Evolutionary conservation across 2,113 vertebrate genomes (phyloP).

Genomic region (Neogale vison): DNA sequence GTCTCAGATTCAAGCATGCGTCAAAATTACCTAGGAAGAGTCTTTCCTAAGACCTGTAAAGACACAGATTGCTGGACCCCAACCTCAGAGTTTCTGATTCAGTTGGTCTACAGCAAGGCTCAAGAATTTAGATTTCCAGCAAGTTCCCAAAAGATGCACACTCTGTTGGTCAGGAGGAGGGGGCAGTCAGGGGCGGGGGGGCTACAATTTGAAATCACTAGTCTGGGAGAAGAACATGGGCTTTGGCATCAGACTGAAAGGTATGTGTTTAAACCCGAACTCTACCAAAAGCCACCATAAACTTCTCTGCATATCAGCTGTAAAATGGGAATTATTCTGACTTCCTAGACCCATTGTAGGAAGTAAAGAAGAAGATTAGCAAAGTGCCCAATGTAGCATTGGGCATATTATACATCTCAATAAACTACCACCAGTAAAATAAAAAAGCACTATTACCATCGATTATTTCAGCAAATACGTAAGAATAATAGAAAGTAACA

Average conservation of each 20-base stretch:
- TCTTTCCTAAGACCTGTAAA: not conserved
- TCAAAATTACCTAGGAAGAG: not conserved
- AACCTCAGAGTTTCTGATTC: not conserved
- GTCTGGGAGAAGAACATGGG: not conserved
- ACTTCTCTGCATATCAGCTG: not conserved
- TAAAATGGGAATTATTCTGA: not conserved
- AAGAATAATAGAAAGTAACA: slow-evolving; percentile 15
- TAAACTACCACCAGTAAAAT: not conserved
- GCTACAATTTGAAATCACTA: not conserved
- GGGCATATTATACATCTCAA: not conserved
- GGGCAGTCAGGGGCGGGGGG: not conserved
- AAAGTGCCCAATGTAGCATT: not conserved
- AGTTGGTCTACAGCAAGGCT: not conserved
- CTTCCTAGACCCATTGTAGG: not conserved
- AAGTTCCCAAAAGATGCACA: not conserved
- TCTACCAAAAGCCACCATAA: not conserved
- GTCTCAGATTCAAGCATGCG: not conserved
- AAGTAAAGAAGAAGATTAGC: not conserved
- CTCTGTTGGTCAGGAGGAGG: not conserved
- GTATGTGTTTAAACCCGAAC: not conserved
- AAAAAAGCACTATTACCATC: not conserved
- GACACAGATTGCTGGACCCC: not conserved
- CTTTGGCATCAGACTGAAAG: not conserved
- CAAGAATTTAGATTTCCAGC: not conserved
- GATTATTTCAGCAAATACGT: not conserved